Evolutionary conservation across 1,140 invertebrate genomes (phyloP).

Genomic region (Neodiprion pinetum): DNA sequence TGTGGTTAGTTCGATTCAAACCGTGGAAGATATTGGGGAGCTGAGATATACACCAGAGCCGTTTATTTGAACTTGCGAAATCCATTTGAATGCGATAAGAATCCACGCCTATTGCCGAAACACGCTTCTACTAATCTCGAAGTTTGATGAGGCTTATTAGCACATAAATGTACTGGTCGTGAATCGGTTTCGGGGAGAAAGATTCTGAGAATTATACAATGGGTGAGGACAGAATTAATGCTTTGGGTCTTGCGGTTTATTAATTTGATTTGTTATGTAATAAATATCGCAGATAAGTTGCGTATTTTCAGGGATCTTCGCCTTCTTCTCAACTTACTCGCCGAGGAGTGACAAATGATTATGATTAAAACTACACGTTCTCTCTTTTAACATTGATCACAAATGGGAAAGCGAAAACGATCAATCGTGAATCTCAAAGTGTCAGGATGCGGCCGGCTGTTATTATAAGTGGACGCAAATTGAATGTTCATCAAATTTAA

Average conservation of each 20-base stretch:
- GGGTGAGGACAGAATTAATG: neutral
- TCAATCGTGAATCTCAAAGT: too few species aligned
- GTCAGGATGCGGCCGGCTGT: too few species aligned
- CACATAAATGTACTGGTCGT: neutral
- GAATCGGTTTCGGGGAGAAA: neutral
- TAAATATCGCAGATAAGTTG: neutral
- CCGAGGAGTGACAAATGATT: neutral
- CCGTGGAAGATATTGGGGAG: too few species aligned
- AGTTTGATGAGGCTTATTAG: constrained; percentile 2
- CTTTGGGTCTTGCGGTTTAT: neutral
- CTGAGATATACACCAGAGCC: neutral
- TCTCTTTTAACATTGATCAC: too few species aligned
- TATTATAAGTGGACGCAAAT: too few species aligned
- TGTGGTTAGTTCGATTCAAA: too few species aligned
- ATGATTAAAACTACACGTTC: neutral
- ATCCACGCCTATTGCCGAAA: neutral
- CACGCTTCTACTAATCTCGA: neutral
- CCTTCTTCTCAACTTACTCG: neutral
- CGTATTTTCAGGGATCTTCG: neutral
- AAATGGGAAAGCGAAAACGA: too few species aligned
- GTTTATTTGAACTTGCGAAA: neutral
- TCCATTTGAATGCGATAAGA: neutral
- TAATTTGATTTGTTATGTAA: neutral
- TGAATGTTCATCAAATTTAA: too few species aligned
- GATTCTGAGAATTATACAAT: neutral